Percentiles rank a stretch among this genome's conserved stretches.
phyloP scores from a whole-genome alignment of 2,888 invertebrate genomes.

The Eutolmus rufibarbis region DNA sequence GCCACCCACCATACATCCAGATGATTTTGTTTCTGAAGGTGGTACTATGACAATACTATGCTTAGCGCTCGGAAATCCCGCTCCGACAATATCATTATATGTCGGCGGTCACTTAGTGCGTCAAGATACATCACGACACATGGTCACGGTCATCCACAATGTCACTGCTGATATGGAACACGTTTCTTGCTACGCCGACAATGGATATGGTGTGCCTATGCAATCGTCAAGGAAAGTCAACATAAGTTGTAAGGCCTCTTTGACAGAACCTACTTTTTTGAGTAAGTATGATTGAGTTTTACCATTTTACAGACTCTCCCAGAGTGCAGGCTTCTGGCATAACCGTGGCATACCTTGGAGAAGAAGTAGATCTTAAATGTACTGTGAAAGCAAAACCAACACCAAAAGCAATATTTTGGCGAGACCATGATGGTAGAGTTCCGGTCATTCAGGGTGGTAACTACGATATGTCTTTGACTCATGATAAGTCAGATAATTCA shows the following conservation, averaged over 20 bases:
- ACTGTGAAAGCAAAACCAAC: constrained; percentile 80
- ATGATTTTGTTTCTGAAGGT: constrained; percentile 82
- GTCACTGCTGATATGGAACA: constrained; percentile 85
- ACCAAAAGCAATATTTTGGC: constrained; percentile 84
- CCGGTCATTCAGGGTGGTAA: constrained; percentile 81
- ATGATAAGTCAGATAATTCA: constrained; percentile 71
- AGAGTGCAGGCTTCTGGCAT: constrained; percentile 79
- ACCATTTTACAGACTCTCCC: constrained; percentile 71
- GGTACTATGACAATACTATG: constrained; percentile 87
- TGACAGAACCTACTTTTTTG: neutral
- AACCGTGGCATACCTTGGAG: constrained; percentile 78
- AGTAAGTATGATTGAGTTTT: neutral
- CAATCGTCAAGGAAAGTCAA: constrained; percentile 81
- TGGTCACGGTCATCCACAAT: constrained; percentile 87
- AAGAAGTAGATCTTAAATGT: constrained; percentile 79
- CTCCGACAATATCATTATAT: constrained; percentile 83
- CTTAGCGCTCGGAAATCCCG: constrained; percentile 84
- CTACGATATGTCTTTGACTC: constrained; percentile 70
- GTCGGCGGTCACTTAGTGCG: constrained; percentile 77
- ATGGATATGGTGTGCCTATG: constrained; percentile 87
- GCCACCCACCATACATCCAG: constrained; percentile 85
- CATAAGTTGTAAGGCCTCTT: constrained; percentile 76
- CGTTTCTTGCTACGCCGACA: constrained; percentile 87
- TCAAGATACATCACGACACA: constrained; percentile 82
- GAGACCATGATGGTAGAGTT: constrained; percentile 75